Evolutionary conservation across 2,888 invertebrate species (phyloP), one percentile per base, ranked within the genome.

Genomic region (Microctonus aethiopoides): DNA sequence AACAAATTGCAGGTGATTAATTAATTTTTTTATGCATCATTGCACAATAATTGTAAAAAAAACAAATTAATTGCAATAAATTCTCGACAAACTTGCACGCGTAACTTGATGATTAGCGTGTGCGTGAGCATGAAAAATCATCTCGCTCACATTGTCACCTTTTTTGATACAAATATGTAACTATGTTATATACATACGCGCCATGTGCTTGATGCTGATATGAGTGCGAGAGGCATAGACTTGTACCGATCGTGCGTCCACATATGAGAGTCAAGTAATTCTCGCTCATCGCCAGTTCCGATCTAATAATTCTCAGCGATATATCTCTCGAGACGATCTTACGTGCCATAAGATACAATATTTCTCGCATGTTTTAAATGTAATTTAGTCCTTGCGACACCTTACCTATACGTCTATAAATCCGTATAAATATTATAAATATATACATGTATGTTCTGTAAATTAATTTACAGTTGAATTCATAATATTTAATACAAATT

Each of bases 231-330:
- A 34, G 11, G 34, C 32, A 56, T 56, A 36, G 46, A 57, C 67
- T n/a, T 32, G 56, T 67, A 65, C 62, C 68, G 26, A 67, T 68
- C n/a, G 39, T 41, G 57, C 65, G 46, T 70, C 16, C 46, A 46
- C 46, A 46, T 46, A 46, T 46, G 46, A 60, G 66, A 70, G 71
- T 74, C 72, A 74, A 74, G 74, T 74, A 74, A 72, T 74, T 39
- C 71, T 66, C 60, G 68, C 70, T 72, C 71, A 74, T 74, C 73
- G 64, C 65, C 46, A 64, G 70, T 70, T 70, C 65, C 65, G 70
- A 70, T 70, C 70, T 70, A 70, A 70, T 70, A 70, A 70, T 70
- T 65, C 60, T 65, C 60, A 32, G 20, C 54, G 54, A 65, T 70
- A 46, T 46, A 70, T 65, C 70, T 70, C 70, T 32, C 36, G 70